phyloP scores from a whole-genome alignment of 2,888 invertebrate species.

The Spicauda simplicius region DNA sequence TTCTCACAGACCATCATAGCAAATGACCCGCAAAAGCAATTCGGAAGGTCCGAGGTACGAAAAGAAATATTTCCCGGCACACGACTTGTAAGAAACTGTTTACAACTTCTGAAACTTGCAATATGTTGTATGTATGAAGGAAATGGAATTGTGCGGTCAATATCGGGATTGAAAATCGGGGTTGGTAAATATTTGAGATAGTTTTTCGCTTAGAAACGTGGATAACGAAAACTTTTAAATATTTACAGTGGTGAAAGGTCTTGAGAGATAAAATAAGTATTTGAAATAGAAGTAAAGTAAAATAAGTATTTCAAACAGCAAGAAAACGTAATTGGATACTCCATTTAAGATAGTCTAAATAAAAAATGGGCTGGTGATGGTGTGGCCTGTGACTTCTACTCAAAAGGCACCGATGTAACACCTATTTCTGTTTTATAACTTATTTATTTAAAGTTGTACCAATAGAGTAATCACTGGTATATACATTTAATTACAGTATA shows the following conservation, averaged over 20 bases:
- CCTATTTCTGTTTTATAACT: too few species aligned
- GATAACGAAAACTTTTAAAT: conserved; percentile 11
- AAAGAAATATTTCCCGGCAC: conserved; percentile 21
- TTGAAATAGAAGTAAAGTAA: too few species aligned
- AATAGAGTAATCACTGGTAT: too few species aligned
- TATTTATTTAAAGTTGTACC: too few species aligned
- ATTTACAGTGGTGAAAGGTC: neutral
- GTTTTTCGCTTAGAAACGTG: conserved; percentile 13
- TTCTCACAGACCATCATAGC: conserved; percentile 8
- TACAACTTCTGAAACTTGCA: conserved; percentile 23
- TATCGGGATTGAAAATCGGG: conserved; percentile 31
- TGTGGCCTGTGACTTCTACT: too few species aligned
- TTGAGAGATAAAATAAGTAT: neutral
- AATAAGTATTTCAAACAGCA: too few species aligned
- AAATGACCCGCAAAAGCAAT: conserved; percentile 16
- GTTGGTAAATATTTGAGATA: conserved; percentile 29
- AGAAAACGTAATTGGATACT: too few species aligned
- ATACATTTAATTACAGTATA: too few species aligned
- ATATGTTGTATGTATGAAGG: conserved; percentile 11
- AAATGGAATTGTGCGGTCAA: conserved; percentile 31
- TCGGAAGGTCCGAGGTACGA: neutral
- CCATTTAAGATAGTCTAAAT: too few species aligned
- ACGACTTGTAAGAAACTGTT: conserved; percentile 21
- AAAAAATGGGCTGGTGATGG: too few species aligned
- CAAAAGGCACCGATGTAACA: too few species aligned